These are phyloP conservation scores for Cochlearius cochlearius DNA, from an alignment of 2,113 vertebrate species.

Conservation along the genomic window DNA sequence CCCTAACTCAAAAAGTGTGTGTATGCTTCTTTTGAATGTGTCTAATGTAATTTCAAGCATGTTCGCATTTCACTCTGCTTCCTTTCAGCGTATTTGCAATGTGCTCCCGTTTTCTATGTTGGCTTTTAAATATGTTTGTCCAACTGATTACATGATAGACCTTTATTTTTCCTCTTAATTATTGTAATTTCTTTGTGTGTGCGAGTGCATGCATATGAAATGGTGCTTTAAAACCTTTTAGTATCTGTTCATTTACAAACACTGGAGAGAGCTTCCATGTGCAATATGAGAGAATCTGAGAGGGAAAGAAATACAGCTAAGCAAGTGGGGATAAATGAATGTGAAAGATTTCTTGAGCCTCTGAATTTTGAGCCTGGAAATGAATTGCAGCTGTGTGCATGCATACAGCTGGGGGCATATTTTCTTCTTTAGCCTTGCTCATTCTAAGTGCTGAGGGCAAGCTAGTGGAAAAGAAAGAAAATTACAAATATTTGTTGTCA, in stretches of 20 bases:
- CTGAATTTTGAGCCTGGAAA: neutral
- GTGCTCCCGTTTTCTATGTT: neutral
- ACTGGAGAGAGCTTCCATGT: neutral
- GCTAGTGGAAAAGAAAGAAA: constrained; percentile 2
- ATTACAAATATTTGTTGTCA: constrained; percentile 1
- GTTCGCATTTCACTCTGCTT: neutral
- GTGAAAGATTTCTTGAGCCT: neutral
- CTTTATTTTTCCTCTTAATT: neutral
- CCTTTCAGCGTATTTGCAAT: neutral
- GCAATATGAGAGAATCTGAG: neutral
- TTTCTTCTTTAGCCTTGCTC: neutral
- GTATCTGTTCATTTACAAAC: neutral
- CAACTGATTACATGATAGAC: neutral
- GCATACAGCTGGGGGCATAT: neutral
- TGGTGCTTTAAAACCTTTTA: neutral
- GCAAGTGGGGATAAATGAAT: neutral
- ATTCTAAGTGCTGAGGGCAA: neutral
- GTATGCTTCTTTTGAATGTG: neutral
- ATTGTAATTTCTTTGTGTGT: neutral
- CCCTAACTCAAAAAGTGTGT: neutral
- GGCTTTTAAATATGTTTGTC: neutral
- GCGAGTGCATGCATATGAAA: neutral
- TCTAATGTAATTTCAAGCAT: neutral
- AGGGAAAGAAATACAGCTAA: neutral
- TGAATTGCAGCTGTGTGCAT: neutral